phyloP scores from a whole-genome alignment of 2,888 invertebrate species.

The Agriotes lineatus region DNA sequence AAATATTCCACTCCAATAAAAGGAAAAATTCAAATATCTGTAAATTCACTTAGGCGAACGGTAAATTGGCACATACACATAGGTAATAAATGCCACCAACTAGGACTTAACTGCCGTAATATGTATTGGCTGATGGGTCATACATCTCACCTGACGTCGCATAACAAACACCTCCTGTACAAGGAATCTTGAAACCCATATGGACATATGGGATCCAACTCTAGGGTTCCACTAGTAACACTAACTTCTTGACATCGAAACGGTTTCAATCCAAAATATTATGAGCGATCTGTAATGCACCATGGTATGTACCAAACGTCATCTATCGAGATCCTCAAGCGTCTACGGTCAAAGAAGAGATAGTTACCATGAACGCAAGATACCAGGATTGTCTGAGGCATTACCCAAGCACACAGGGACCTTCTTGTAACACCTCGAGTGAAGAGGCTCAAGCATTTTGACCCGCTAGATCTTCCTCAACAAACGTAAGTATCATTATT shows the following conservation, averaged over 20 bases:
- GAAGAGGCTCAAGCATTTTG: too few species aligned
- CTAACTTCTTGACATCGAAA: conserved; percentile 23
- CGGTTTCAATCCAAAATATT: conserved; percentile 11
- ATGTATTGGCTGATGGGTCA: conserved; percentile 17
- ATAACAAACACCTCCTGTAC: conserved; percentile 31
- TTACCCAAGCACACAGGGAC: background rate
- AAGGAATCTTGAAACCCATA: conserved; percentile 32
- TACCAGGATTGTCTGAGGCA: background rate
- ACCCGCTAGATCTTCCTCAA: too few species aligned
- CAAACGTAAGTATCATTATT: too few species aligned
- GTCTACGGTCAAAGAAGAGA: conserved; percentile 3
- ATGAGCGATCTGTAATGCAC: conserved; percentile 2
- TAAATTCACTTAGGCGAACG: background rate
- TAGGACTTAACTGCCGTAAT: background rate
- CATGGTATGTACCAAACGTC: conserved; percentile 13
- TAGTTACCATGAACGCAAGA: background rate
- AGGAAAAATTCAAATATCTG: background rate
- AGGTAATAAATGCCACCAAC: background rate
- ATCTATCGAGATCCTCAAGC: background rate
- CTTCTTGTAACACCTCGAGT: background rate
- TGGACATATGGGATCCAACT: conserved; percentile 43
- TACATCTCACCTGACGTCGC: conserved; percentile 5
- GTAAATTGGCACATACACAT: conserved; percentile 1
- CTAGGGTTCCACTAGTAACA: conserved; percentile 36
- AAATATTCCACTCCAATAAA: too few species aligned